Percentiles rank a stretch among this genome's conserved stretches.
phyloP scores from a whole-genome alignment of 2,113 vertebrate species.

The Phylloscopus trochilus region DNA sequence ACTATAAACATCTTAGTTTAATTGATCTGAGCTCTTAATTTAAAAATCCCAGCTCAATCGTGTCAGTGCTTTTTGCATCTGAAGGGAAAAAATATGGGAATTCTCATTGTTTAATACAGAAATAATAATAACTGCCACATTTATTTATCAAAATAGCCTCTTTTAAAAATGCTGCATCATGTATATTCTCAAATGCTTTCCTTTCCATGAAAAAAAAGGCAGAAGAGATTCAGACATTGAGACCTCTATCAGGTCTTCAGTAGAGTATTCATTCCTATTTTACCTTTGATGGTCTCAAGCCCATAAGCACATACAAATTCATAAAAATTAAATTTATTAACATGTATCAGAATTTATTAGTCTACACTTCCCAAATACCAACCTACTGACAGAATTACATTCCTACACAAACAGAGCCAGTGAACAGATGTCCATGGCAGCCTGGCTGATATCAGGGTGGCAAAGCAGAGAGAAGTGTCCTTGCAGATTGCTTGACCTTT shows the following conservation, averaged over 20 bases:
- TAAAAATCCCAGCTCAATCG: not conserved
- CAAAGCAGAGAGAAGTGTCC: not conserved
- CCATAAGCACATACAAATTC: not conserved
- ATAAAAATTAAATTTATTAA: not conserved
- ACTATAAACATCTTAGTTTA: slow-evolving; percentile 31
- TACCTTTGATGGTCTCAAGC: not conserved
- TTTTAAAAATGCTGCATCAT: not conserved
- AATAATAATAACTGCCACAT: not conserved
- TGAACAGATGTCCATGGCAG: not conserved
- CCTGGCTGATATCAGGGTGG: not conserved
- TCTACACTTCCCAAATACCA: not conserved
- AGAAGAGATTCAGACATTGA: not conserved
- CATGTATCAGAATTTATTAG: not conserved
- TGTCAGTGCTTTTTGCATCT: slow-evolving; percentile 9
- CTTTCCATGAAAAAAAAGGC: not conserved
- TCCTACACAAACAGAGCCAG: not conserved
- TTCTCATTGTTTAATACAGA: not conserved
- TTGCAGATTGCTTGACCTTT: not conserved
- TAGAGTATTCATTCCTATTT: not conserved
- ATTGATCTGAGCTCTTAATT: not conserved
- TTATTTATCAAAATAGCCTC: not conserved
- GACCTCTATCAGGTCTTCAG: not conserved
- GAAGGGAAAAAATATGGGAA: not conserved
- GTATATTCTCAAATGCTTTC: not conserved
- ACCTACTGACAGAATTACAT: not conserved